phyloP scores from a whole-genome alignment of 2,797 vertebrate genomes.

The Perodicticus potto region DNA sequence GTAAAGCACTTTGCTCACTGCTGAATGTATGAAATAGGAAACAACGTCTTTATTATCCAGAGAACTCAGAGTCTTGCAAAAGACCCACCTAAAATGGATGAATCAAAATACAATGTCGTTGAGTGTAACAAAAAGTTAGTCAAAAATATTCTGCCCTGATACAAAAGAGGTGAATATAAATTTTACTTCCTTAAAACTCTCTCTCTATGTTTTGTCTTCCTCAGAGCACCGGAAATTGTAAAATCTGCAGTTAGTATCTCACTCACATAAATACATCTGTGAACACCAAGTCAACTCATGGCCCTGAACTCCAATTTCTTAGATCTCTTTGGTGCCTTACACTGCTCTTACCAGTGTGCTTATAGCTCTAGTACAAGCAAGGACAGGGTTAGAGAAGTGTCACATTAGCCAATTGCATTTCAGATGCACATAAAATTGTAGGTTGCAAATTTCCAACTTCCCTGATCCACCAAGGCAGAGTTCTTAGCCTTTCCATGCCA shows the following conservation, averaged over 20 bases:
- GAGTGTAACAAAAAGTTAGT: slow-evolving; percentile 10
- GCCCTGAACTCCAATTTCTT: slow-evolving; percentile 8
- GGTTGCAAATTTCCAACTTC: not conserved
- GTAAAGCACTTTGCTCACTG: not conserved
- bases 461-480: not conserved
- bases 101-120: not conserved
- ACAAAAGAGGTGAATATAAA: not conserved
- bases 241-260: not conserved
- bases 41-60: not conserved
- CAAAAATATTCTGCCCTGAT: not conserved
- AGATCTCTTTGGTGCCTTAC: not conserved
- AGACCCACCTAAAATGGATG: not conserved
- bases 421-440: not conserved
- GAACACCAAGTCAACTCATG: not conserved
- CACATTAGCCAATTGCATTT: not conserved
- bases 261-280: not conserved
- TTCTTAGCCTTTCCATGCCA: not conserved
- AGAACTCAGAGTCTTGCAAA: not conserved
- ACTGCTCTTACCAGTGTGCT: not conserved
- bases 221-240: not conserved
- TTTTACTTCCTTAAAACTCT: not conserved
- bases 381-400: not conserved
- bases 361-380: not conserved
- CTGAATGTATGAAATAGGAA: not conserved
- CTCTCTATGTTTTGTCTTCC: not conserved